Conservation (phyloP, 2,113 vertebrate species). For the Trogon surrucura region DNA sequence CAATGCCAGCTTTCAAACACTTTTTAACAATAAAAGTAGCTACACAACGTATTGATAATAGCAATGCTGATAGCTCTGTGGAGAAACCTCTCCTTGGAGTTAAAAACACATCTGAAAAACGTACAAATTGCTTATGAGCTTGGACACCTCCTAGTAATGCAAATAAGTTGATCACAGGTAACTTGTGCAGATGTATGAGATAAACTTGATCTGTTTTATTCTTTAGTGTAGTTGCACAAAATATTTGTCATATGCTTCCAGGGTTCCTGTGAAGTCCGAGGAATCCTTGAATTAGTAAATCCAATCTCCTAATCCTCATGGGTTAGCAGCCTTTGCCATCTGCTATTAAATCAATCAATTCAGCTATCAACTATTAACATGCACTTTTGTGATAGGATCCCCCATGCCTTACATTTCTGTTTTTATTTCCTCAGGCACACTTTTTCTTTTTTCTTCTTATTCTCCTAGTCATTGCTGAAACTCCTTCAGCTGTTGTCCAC, state of each 20-base stretch:
- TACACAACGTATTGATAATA: neutral
- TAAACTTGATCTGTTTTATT: neutral
- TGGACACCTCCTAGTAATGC: neutral
- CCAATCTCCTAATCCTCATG: neutral
- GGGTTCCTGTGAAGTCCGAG: neutral
- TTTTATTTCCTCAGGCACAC: neutral
- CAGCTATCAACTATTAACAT: neutral
- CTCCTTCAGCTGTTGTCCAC: neutral
- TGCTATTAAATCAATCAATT: neutral
- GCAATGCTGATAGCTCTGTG: neutral
- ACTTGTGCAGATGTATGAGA: neutral
- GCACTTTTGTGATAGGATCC: neutral
- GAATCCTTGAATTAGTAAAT: neutral
- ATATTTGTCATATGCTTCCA: accelerated
- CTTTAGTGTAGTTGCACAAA: neutral
- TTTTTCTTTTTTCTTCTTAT: neutral
- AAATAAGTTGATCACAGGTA: neutral
- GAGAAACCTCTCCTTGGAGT: neutral
- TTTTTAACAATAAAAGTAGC: neutral
- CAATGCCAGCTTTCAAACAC: neutral
- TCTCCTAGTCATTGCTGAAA: neutral
- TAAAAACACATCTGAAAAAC: neutral
- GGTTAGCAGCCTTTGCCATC: neutral
- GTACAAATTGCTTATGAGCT: neutral
- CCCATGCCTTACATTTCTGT: neutral